Evolutionary conservation across 2,888 invertebrate species (phyloP).

Genomic region (Ephialtes manifestator): DNA sequence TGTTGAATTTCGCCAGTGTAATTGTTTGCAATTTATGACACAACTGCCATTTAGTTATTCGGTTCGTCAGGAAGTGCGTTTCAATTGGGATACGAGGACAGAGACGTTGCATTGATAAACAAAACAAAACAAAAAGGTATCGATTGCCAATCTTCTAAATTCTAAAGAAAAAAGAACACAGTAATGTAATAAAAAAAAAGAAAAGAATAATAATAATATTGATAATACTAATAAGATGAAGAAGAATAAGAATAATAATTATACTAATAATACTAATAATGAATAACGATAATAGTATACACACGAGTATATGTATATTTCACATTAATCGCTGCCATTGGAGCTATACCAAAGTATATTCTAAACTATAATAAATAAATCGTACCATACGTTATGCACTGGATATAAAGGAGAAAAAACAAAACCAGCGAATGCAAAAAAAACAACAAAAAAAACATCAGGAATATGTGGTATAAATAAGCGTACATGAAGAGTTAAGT

Average conservation of each 20-base stretch:
- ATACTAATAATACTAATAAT: constrained; percentile 58
- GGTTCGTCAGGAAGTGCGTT: constrained; percentile 35
- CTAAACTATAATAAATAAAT: constrained; percentile 82
- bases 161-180: constrained; percentile 72
- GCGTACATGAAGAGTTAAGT: constrained; percentile 54
- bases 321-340: constrained; percentile 83
- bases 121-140: constrained; percentile 55
- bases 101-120: constrained; percentile 51
- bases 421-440: constrained; percentile 42
- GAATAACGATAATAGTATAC: constrained; percentile 71
- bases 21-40: constrained; percentile 11
- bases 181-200: constrained; percentile 60
- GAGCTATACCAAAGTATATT: constrained; percentile 83
- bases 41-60: constrained; percentile 51
- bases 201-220: constrained; percentile 60
- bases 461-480: constrained; percentile 67
- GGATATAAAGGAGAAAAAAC: constrained; percentile 69
- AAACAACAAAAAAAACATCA: constrained; percentile 63
- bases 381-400: constrained; percentile 75
- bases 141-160: constrained; percentile 74
- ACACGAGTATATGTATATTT: constrained; percentile 79
- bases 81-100: constrained; percentile 40
- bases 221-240: constrained; percentile 50
- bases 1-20: constrained; percentile 14
- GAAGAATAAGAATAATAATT: constrained; percentile 35